phyloP scores from a whole-genome alignment of 2,888 invertebrate species.

The Strigamia maritima region DNA sequence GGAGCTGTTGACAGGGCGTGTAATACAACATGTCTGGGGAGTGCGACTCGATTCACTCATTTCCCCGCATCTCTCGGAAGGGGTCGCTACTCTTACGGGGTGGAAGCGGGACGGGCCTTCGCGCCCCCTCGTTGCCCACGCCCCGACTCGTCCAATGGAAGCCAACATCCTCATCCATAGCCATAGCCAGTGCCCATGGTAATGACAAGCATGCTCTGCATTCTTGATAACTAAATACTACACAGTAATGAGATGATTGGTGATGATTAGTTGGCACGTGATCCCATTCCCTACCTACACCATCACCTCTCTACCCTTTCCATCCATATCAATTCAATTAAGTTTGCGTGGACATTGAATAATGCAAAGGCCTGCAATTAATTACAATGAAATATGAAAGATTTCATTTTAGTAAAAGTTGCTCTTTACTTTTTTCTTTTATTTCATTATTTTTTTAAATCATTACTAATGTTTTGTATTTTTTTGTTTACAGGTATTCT shows the following conservation, averaged over 20 bases:
- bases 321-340: neutral
- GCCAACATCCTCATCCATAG: neutral
- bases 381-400: neutral
- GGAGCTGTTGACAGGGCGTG: slow-evolving; percentile 4
- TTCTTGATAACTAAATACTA: no score
- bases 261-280: neutral
- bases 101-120: neutral
- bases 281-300: neutral
- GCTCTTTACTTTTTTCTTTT: neutral
- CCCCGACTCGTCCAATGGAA: neutral
- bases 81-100: neutral
- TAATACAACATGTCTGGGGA: neutral
- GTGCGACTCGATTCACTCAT: neutral
- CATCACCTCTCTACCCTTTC: neutral
- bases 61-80: slow-evolving; percentile 2
- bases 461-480: neutral
- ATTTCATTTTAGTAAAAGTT: neutral
- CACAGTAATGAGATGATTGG: no score
- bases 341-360: neutral
- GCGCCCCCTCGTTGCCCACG: no score
- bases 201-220: neutral
- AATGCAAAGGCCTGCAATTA: neutral
- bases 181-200: slow-evolving; percentile 28
- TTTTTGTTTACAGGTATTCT: neutral
- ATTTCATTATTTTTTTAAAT: neutral